Conservation (phyloP, 2,113 vertebrate genomes). For the Datnioides undecimradiatus region DNA sequence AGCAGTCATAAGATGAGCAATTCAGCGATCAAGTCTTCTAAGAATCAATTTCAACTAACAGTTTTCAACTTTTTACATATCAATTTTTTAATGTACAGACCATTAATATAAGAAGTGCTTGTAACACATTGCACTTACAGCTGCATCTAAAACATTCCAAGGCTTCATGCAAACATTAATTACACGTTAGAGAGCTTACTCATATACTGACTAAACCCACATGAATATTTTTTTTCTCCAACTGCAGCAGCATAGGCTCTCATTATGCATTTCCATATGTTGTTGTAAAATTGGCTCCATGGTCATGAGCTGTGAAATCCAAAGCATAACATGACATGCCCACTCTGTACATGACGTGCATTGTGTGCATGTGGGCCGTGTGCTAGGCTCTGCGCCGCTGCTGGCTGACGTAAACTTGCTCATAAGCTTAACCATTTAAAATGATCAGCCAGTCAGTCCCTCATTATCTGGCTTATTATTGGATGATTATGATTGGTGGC, state of each 20-base stretch:
- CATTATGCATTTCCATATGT: background rate
- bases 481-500: conserved; percentile 7
- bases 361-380: background rate
- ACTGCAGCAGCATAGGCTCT: background rate
- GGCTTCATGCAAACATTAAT: conserved; percentile 8
- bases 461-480: conserved; percentile 27
- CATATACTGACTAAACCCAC: background rate
- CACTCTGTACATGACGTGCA: background rate
- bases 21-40: background rate
- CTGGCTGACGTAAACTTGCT: conserved; percentile 9
- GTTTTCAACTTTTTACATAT: background rate
- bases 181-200: background rate
- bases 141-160: background rate
- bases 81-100: background rate
- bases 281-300: background rate
- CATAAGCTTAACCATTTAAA: background rate
- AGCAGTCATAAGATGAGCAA: background rate
- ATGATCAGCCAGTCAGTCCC: conserved; percentile 26
- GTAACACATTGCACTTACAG: background rate
- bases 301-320: conserved; percentile 32
- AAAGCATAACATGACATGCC: background rate
- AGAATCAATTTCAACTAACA: background rate
- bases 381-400: background rate
- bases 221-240: background rate
- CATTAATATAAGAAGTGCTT: background rate